Evolutionary conservation across 2,113 vertebrate species (phyloP).

Genomic region (Terrapene triunguis): DNA sequence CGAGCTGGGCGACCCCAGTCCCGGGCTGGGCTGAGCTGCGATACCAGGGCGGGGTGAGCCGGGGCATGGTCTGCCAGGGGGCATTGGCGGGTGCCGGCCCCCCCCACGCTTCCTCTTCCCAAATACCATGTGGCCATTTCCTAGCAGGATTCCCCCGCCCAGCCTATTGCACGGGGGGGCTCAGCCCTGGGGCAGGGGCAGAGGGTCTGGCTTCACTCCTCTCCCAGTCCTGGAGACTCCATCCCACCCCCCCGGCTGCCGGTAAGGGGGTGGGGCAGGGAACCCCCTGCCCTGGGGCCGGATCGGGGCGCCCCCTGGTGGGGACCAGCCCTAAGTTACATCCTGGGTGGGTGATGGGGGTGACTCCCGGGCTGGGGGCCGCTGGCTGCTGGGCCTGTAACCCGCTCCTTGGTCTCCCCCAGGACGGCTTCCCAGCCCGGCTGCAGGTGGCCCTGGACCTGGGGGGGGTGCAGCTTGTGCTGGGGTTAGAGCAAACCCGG

Average conservation of each 20-base stretch:
- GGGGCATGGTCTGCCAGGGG: no score
- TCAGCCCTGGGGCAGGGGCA: not conserved
- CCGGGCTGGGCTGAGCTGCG: no score
- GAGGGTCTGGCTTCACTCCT: not conserved
- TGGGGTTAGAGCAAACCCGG: conserved; percentile 91
- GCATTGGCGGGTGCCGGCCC: no score
- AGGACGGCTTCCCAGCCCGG: conserved; percentile 78
- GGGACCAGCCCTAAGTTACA: not conserved
- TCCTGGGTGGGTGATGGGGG: not conserved
- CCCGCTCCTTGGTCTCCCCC: not conserved
- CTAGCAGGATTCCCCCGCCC: no score
- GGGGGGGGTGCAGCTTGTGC: conserved; percentile 75
- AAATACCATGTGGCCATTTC: no score
- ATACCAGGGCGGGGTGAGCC: no score
- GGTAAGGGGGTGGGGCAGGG: no score
- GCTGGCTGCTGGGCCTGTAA: not conserved
- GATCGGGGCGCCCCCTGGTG: not conserved
- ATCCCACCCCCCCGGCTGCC: not conserved
- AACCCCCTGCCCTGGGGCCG: not conserved
- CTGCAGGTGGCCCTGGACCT: conserved; percentile 84
- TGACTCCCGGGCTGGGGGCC: no score
- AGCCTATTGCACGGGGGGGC: not conserved
- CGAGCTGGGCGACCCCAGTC: no score
- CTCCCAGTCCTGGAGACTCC: not conserved
- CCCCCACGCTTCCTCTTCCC: no score